phyloP scores from a whole-genome alignment of 2,113 vertebrate genomes.

The Cisticola juncidis region DNA sequence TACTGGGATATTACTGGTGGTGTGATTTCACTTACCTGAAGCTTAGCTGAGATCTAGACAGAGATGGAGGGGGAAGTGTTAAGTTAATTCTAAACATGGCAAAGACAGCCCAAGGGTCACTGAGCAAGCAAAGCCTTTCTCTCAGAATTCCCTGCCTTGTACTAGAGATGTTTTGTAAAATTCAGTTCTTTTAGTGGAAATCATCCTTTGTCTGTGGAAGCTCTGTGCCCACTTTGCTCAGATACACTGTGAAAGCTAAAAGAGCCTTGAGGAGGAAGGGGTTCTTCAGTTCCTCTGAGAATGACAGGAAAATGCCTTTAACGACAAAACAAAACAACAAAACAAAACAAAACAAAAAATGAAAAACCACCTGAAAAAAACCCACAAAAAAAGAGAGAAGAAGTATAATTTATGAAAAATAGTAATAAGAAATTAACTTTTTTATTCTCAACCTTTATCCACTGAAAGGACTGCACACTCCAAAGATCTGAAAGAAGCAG shows the following conservation, averaged over 20 bases:
- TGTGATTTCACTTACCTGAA: background rate
- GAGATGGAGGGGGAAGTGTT: background rate
- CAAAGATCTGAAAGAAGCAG: background rate
- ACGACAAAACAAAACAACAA: background rate
- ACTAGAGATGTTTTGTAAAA: background rate
- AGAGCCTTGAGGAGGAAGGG: background rate
- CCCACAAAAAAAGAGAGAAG: background rate
- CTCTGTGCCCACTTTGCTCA: background rate
- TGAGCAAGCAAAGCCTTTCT: background rate
- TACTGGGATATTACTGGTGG: background rate
- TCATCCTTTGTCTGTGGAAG: background rate
- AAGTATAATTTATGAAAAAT: background rate
- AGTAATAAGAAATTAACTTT: background rate
- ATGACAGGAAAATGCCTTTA: background rate
- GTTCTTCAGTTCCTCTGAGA: background rate
- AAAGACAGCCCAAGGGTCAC: background rate
- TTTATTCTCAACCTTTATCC: background rate
- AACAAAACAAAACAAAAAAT: background rate
- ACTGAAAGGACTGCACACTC: background rate
- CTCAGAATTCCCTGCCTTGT: background rate
- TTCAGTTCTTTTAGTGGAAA: background rate
- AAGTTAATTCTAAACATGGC: background rate
- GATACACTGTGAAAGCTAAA: too few relatives aligned
- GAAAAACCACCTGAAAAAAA: too few relatives aligned
- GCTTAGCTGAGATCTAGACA: background rate